phyloP scores from a whole-genome alignment of 1,140 invertebrate genomes.

The Cylas formicarius region DNA sequence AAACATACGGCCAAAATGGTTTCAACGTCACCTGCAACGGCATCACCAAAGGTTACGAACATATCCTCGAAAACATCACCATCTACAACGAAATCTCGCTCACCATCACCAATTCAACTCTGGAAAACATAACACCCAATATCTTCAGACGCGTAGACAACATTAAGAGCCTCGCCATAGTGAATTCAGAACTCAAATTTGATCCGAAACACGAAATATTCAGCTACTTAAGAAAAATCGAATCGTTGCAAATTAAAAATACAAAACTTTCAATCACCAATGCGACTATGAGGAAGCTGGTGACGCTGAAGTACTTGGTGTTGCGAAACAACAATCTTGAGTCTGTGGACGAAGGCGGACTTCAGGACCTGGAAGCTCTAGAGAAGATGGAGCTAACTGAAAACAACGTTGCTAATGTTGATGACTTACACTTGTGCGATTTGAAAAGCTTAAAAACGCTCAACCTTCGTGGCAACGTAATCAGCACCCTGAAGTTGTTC shows the following conservation, averaged over 20 bases:
- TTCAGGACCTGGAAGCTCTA: constrained; percentile 22
- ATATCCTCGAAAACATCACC: constrained; percentile 28
- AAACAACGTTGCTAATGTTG: constrained; percentile 24
- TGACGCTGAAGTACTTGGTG: constrained; percentile 24
- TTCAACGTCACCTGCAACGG: constrained; percentile 34
- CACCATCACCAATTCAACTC: constrained; percentile 28
- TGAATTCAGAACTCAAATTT: constrained; percentile 23
- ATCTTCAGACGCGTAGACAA: constrained; percentile 30
- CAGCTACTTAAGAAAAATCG: constrained; percentile 16
- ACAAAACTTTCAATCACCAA: constrained; percentile 19
- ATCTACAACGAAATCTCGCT: constrained; percentile 34
- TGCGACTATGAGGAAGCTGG: constrained; percentile 21
- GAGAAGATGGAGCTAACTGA: constrained; percentile 28
- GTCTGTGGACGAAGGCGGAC: constrained; percentile 13
- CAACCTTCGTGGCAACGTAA: constrained; percentile 21
- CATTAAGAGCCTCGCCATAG: constrained; percentile 26
- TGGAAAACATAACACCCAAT: constrained; percentile 22
- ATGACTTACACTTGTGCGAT: constrained; percentile 26
- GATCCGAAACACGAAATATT: constrained; percentile 21
- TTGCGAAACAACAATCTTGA: constrained; percentile 26
- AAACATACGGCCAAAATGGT: constrained; percentile 30
- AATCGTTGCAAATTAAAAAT: constrained; percentile 21
- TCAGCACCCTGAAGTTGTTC: constrained; percentile 13
- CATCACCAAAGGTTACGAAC: constrained; percentile 23
- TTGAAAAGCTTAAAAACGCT: constrained; percentile 22